Base-by-base conservation (phyloP, 2,797 vertebrate genomes). In the Parauchenoglanis ngamensis region DNA sequence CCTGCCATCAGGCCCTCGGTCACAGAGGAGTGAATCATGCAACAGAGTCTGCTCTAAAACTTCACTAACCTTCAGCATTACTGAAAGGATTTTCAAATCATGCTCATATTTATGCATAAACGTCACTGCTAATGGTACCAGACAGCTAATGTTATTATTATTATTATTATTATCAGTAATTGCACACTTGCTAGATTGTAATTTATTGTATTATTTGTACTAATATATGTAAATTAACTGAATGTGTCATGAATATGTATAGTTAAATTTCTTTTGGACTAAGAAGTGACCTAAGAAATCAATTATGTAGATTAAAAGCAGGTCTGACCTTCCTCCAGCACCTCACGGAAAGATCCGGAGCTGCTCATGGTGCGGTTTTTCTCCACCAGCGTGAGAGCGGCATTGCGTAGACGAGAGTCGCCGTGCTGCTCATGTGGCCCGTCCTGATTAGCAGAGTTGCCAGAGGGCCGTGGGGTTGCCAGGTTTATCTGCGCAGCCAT, bases 311-410 rank as follows among this genome's bases (percentile, higher is more conserved):
- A n/a, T 25, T 81, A 59, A 44, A 25, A 17, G 31, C 12, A 57
- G 44, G 19, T 35, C 91, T 93, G 89, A 97, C 97, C 97, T 96
- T 97, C 97, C 88, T 97, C 97, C 88, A 97, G 96, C 49, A 96
- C 95, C 31, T 97, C 97, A 0, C 96, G 95, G 93, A 97, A 97
- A 0, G 96, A 97, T 52, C 95, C 97, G 0, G 97, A 97, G 21
- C 93, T 96, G 92, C 96, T 97, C 95, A 97, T 97, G 23, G 96
- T 95, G 59, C 97, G 93, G 88, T 93, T 96, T 88, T 97, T 97
- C 90, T 97, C 97, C 0, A 97, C 97, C 93, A 97, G 92, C 17
- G 95, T 96, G 95, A 96, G 93, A 7, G 96, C 96, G 89, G 96
- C 96, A 89, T 97, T 97, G 82, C 97, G 95, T 92, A 97, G 96